Conservation (phyloP, 2,113 vertebrate species). For the Ifrita kowaldi region DNA sequence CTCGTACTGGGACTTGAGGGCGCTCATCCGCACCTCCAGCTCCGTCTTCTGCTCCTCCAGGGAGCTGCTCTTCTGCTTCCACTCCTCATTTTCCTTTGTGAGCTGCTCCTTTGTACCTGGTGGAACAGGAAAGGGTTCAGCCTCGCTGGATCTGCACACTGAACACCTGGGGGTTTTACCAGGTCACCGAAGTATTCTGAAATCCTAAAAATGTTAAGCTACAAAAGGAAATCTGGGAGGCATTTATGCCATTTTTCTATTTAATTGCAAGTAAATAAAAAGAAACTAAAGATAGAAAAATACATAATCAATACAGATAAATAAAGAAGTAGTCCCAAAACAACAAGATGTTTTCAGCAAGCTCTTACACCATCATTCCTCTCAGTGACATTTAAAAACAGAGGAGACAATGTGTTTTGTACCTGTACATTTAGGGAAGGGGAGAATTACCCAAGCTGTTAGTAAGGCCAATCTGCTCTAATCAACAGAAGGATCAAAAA, state of each 20-base stretch:
- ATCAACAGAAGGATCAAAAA: not conserved
- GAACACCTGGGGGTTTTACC: not conserved
- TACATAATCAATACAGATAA: not conserved
- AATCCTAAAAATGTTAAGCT: not conserved
- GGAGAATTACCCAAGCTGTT: rapidly evolving
- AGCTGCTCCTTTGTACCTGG: conserved; percentile 86
- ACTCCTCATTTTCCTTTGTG: conserved; percentile 89
- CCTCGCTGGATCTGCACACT: not conserved
- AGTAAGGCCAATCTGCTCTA: not conserved
- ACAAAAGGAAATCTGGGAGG: not conserved
- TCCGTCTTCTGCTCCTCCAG: conserved; percentile 88
- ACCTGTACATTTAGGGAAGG: not conserved
- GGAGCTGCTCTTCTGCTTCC: conserved; percentile 79
- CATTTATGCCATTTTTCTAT: not conserved
- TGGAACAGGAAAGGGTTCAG: not conserved
- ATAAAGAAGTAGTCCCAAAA: not conserved
- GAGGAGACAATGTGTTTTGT: not conserved
- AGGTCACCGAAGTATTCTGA: not conserved
- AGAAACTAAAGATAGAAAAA: not conserved
- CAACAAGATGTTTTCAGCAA: not conserved
- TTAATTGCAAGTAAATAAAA: not conserved
- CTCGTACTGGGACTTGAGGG: conserved; percentile 93
- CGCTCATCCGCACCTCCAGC: conserved; percentile 89
- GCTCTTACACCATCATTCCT: not conserved
- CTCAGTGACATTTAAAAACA: not conserved